Percentiles rank a stretch among this genome's conserved stretches.
Conservation (phyloP, 2,113 vertebrate species). For the Stictonetta naevosa region DNA sequence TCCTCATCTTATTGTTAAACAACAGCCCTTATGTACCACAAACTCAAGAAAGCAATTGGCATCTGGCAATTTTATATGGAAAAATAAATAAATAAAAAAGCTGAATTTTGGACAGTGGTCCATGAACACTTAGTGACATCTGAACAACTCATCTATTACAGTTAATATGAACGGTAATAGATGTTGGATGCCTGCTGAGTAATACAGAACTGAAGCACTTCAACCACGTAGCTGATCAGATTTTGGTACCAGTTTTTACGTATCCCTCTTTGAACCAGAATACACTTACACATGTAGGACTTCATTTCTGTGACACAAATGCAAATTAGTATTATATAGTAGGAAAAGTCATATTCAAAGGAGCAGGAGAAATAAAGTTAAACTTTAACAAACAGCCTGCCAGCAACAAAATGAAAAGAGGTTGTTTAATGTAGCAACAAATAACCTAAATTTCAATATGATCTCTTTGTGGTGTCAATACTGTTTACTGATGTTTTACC, state of each 20-base stretch:
- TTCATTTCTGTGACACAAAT: background rate
- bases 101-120: accelerated
- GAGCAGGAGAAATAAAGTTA: background rate
- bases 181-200: background rate
- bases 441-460: background rate
- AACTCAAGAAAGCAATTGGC: background rate
- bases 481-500: slow-evolving; percentile 16
- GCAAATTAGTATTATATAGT: background rate
- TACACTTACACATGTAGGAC: background rate
- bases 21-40: background rate
- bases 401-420: background rate
- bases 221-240: background rate
- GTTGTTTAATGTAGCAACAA: background rate
- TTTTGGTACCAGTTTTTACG: background rate
- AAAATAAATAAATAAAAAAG: background rate
- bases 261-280: background rate
- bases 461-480: slow-evolving; percentile 22
- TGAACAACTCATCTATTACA: background rate
- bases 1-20: background rate
- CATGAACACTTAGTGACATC: background rate
- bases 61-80: background rate
- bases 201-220: background rate
- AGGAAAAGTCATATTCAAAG: background rate
- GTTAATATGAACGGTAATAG: background rate
- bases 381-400: background rate